Base-by-base conservation (phyloP, 2,888 invertebrate species). In the Protonemura montana region DNA sequence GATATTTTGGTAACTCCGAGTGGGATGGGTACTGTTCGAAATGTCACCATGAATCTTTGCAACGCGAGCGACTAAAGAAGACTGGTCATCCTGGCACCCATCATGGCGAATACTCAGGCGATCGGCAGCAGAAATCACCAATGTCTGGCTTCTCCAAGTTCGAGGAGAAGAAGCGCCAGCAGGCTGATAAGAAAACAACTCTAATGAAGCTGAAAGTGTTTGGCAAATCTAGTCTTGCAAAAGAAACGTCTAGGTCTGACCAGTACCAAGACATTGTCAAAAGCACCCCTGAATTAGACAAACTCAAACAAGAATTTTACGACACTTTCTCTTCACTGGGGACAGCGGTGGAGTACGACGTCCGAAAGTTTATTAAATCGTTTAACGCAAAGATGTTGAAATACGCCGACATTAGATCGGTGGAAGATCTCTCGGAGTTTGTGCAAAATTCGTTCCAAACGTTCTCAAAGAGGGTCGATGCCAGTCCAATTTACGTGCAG, bases 21-120 rank as follows among this genome's bases (percentile, higher is more conserved):
- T 99, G 99, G 97, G 96, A 98, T 91, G 99, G 99, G 0, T 98
- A 98, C 91, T 99, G 99, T 91, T 99, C 99, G 82, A 97, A 98
- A 92, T 99, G 99, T 91, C 97, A 97, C 92, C 94, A 98, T 85
- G 96, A 97, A 89, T 94, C 95, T 89, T 93, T 96, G 91, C 94
- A 94, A 89, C 93, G 91, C 87, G 93, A 94, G 89, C 91, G 93
- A 88, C 88, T 87, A 25, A 87, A 87, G 78, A 88, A 88, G 78
- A 41, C 76, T 59, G 86, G 84, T 0, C 85, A 87, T 41, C 77
- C 28, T 41, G 87, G 28, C 77, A 77, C 81, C 1, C 85, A 83
- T 30, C 85, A 85, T 85, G 85, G 88, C 28, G 88, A 81, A 25
- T 87, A 86, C 16, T 30, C 86, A n/a, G 86, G 86, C n/a, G 82